A percentile compares a stretch with the other conserved stretches of the same genome.
These are phyloP conservation scores for Zelleria hepariella DNA, from an alignment of 2,888 invertebrate genomes.

Conservation along the genomic window DNA sequence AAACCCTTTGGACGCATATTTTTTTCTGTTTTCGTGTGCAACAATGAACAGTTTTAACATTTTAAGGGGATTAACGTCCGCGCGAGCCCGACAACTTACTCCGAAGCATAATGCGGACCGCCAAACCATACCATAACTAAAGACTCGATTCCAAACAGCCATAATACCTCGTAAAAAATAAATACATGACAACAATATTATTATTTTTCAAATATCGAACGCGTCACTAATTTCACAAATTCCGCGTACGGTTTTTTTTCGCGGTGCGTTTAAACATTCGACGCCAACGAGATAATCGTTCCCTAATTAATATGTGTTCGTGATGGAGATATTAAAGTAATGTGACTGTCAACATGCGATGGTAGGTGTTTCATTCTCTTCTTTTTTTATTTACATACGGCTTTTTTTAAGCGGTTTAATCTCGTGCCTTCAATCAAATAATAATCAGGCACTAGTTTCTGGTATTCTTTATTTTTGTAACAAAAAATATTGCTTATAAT, in stretches of 20 bases:
- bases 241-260: conserved; percentile 6
- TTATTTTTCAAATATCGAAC: background rate
- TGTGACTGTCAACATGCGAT: conserved; percentile 26
- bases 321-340: conserved; percentile 35
- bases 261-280: conserved; percentile 13
- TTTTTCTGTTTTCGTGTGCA: conserved; percentile 20
- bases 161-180: conserved; percentile 17
- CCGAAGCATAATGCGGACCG: conserved; percentile 8
- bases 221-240: conserved; percentile 1
- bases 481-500: too few species aligned
- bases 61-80: conserved; percentile 43
- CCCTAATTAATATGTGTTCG: conserved; percentile 34
- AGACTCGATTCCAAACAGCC: conserved; percentile 16
- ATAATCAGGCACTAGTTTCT: background rate
- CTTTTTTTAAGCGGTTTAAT: background rate
- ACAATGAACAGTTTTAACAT: conserved; percentile 34
- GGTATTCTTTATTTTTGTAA: too few species aligned
- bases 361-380: conserved; percentile 4
- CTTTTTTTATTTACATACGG: conserved; percentile 9
- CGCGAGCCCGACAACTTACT: conserved; percentile 24
- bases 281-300: conserved; percentile 10
- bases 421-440: background rate
- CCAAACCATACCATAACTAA: conserved; percentile 24
- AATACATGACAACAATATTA: background rate
- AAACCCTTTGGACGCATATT: conserved; percentile 18